phyloP scores from a whole-genome alignment of 2,888 invertebrate species.

The Perdita meconis region DNA sequence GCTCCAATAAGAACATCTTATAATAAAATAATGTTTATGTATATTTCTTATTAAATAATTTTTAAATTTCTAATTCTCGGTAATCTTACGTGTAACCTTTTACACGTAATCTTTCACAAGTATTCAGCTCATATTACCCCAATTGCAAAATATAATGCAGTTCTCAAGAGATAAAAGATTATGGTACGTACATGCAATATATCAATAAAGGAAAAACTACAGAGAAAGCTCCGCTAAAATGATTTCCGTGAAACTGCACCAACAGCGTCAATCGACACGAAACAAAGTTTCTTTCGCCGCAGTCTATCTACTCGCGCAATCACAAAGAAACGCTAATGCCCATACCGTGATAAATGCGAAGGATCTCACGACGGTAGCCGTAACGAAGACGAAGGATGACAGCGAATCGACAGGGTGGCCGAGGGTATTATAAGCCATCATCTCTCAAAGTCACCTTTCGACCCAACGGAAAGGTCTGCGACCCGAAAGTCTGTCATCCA shows the following conservation, averaged over 20 bases:
- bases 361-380: slow-evolving; percentile 74
- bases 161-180: no score
- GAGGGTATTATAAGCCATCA: slow-evolving; percentile 34
- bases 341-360: slow-evolving; percentile 73
- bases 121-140: no score
- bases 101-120: no score
- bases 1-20: no score
- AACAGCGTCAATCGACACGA: slow-evolving; percentile 35
- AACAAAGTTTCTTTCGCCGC: slow-evolving; percentile 36
- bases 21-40: no score
- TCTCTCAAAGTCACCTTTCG: slow-evolving; percentile 45
- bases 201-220: neutral
- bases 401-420: slow-evolving; percentile 47
- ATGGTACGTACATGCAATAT: neutral
- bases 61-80: no score
- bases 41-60: no score
- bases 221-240: slow-evolving; percentile 46
- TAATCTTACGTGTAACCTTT: no score
- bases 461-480: slow-evolving; percentile 39
- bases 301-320: slow-evolving; percentile 41
- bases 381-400: slow-evolving; percentile 76
- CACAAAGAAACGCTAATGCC: slow-evolving; percentile 67
- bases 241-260: slow-evolving; percentile 60
- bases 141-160: no score
- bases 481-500: slow-evolving; percentile 49